phyloP scores from a whole-genome alignment of 2,888 invertebrate species.

The Synergus laeviventris region DNA sequence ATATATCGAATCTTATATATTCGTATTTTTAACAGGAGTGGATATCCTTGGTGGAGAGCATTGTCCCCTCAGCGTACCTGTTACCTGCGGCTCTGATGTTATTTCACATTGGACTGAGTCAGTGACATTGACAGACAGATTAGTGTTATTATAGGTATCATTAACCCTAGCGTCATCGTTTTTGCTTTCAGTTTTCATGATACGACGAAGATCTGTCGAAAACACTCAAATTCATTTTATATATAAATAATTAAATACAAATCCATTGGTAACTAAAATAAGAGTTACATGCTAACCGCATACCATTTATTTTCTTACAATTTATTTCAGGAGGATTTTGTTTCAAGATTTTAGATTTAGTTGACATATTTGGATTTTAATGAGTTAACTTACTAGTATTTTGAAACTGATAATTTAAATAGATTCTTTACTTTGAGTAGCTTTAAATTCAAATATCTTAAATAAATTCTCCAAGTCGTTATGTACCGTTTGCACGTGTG shows the following conservation, averaged over 20 bases:
- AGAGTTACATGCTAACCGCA: background rate
- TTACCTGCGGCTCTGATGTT: slow-evolving; percentile 25
- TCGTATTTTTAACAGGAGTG: slow-evolving; percentile 55
- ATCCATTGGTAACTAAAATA: background rate
- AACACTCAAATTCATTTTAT: background rate
- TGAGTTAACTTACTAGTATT: background rate
- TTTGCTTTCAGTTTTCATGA: slow-evolving; percentile 17
- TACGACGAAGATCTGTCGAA: background rate
- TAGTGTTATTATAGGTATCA: slow-evolving; percentile 35
- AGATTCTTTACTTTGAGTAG: background rate
- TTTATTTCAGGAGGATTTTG: no score
- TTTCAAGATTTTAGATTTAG: no score
- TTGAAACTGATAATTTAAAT: background rate
- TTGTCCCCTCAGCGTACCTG: slow-evolving; percentile 63
- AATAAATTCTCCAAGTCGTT: background rate
- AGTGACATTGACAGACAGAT: slow-evolving; percentile 31
- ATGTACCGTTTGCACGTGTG: background rate
- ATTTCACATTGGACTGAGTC: slow-evolving; percentile 37
- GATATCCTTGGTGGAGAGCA: slow-evolving; percentile 72
- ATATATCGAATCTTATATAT: slow-evolving; percentile 45
- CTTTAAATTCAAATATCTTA: background rate
- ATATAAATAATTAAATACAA: background rate
- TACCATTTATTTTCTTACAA: no score
- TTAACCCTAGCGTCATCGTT: slow-evolving; percentile 17
- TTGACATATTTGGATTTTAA: background rate